These are phyloP conservation scores for Catostylus mosaicus DNA, from an alignment of 30 jellyfish, hydroid and myxozoan species.

Conservation along the genomic window DNA sequence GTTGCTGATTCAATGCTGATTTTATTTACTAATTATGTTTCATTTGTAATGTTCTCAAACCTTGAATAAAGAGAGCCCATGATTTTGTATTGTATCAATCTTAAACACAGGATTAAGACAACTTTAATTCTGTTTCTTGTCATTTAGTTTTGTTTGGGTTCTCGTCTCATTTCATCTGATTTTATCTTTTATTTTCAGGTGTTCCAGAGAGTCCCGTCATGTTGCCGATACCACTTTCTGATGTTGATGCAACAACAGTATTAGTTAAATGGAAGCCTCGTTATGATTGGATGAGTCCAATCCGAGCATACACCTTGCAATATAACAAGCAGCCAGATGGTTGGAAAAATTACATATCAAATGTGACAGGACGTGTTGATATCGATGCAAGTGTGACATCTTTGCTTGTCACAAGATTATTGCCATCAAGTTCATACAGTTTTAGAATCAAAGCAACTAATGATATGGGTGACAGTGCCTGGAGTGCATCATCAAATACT, in stretches of 20 bases:
- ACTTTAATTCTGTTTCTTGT: too few species aligned
- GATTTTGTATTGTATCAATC: too few species aligned
- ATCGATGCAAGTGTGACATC: conserved; percentile 55
- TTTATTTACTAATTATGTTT: too few species aligned
- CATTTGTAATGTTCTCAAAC: too few species aligned
- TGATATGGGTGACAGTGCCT: conserved; percentile 89
- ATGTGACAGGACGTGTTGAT: conserved; percentile 58
- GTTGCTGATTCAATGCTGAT: too few species aligned
- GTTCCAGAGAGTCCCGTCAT: conserved; percentile 94
- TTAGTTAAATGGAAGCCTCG: conserved; percentile 90
- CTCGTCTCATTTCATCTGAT: too few species aligned
- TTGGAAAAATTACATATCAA: conserved; percentile 74
- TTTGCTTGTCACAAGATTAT: conserved; percentile 44
- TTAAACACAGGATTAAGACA: too few species aligned
- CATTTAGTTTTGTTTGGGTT: too few species aligned
- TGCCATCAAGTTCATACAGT: conserved; percentile 79
- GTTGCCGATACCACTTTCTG: conserved; percentile 74
- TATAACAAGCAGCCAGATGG: conserved; percentile 73
- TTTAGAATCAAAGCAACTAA: conserved; percentile 89
- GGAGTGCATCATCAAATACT: conserved; percentile 78
- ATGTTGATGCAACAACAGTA: conserved; percentile 68
- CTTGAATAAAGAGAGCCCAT: too few species aligned
- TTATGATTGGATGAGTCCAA: conserved; percentile 87
- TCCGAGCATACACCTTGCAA: conserved; percentile 83
- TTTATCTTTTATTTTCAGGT: conserved; percentile 42